These are phyloP conservation scores for Plodia interpunctella DNA, from an alignment of 1,140 invertebrate species.

Conservation along the genomic window DNA sequence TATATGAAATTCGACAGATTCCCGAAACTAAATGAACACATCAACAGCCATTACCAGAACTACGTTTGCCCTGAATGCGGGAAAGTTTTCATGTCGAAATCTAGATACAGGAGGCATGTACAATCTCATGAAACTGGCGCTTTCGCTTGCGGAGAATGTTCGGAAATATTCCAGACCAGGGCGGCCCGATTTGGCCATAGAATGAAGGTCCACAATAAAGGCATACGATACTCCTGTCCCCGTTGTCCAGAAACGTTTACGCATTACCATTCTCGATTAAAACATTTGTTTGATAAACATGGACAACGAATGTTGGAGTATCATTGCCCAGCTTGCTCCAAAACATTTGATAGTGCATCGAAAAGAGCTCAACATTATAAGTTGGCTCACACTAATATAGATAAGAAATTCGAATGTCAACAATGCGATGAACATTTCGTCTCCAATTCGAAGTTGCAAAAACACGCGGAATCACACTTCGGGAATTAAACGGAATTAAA, in stretches of 20 bases:
- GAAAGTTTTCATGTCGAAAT: slow-evolving; percentile 78
- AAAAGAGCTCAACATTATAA: slow-evolving; percentile 44
- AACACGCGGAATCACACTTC: slow-evolving; percentile 38
- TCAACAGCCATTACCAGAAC: slow-evolving; percentile 66
- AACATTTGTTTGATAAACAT: slow-evolving; percentile 55
- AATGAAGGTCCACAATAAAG: slow-evolving; percentile 48
- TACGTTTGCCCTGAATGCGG: slow-evolving; percentile 83
- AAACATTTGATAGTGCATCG: slow-evolving; percentile 48
- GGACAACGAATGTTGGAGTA: slow-evolving; percentile 40
- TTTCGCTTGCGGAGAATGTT: slow-evolving; percentile 88
- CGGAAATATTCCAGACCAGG: slow-evolving; percentile 79
- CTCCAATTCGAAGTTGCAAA: slow-evolving; percentile 39
- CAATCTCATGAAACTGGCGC: slow-evolving; percentile 75
- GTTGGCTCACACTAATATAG: slow-evolving; percentile 30
- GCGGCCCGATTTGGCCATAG: slow-evolving; percentile 51
- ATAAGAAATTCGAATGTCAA: slow-evolving; percentile 39
- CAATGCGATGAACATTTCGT: slow-evolving; percentile 29
- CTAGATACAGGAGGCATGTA: slow-evolving; percentile 76
- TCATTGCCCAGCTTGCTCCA: slow-evolving; percentile 40
- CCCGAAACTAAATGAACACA: slow-evolving; percentile 61
- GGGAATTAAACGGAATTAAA: slow-evolving; percentile 9
- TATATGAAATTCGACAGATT: slow-evolving; percentile 39
- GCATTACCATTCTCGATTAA: slow-evolving; percentile 50
- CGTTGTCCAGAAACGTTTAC: slow-evolving; percentile 58
- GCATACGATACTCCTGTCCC: slow-evolving; percentile 62